Base-by-base conservation (phyloP, 2,797 vertebrate species). In the Enteromius paludinosus region DNA sequence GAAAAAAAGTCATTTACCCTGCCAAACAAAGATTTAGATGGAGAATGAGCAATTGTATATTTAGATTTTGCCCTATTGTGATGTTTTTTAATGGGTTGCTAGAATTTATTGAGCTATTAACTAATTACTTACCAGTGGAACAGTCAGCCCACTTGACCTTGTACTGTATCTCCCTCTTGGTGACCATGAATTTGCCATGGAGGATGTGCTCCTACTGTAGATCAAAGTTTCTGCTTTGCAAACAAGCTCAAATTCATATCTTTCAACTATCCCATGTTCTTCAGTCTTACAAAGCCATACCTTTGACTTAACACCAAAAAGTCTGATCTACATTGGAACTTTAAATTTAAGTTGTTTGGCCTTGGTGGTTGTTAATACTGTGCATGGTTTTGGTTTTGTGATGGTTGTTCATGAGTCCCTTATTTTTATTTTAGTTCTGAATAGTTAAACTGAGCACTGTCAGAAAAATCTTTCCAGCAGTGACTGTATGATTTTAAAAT, bases 91-190 rank as follows among this genome's bases (percentile, higher is more conserved):
- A 5, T 80, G 81, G 80, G 87, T 87, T 90, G 82, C 85, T 81
- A 86, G 90, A 90, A 93, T 92, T 92, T 91, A 92, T 86, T 71
- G 87, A 91, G 83, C 90, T 89, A 93, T 93, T 94, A 93, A 90
- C 92, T 90, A 91, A 94, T 93, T 92, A 91, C 87, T 76, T 71
- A 85, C 86, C 66, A 87, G 79, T 87, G 87, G 84, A 90, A 61
- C 91, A 88, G n/a, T 87, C 88, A 85, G 72, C 90, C 88, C 89
- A 90, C 86, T 79, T 90, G 77, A 78, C 84, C 89, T 87, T 90
- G n/a, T 25, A 45, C n/a, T 43, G 66, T 45, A 45, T 93, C 90
- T 90, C 84, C 59, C 76, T 87, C 84, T 88, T 86, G 83, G n/a
- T 49, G 25, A 43, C 73, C 35, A 23, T 59, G 41, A 43, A n/a